These are phyloP conservation scores for Carapus acus DNA, from an alignment of 2,797 vertebrate species.

Conservation along the genomic window DNA sequence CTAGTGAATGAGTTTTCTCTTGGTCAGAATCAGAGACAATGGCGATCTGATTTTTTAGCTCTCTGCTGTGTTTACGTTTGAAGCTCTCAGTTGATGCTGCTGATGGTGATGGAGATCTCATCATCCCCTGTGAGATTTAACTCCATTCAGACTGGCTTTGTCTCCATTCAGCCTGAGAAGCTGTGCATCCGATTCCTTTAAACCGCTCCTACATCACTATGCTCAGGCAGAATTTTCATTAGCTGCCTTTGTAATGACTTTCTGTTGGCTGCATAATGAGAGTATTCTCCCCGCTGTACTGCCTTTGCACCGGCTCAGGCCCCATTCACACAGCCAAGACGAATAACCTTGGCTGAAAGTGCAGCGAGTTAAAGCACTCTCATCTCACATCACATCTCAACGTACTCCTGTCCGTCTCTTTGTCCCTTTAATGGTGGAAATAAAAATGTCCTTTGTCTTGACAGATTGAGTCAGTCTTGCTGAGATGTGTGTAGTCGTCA, in stretches of 20 bases:
- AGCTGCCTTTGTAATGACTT: slow-evolving; percentile 23
- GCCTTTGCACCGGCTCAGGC: slow-evolving; percentile 26
- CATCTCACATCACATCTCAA: slow-evolving; percentile 31
- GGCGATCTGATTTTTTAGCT: neutral
- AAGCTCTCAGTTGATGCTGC: too few species aligned
- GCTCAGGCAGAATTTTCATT: slow-evolving; percentile 31
- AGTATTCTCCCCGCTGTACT: slow-evolving; percentile 7
- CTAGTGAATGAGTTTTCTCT: too few species aligned
- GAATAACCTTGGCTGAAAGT: slow-evolving; percentile 27
- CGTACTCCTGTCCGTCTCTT: slow-evolving; percentile 37
- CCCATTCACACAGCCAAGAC: slow-evolving; percentile 26
- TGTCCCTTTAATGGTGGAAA: slow-evolving; percentile 40
- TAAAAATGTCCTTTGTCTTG: slow-evolving; percentile 26
- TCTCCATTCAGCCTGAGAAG: slow-evolving; percentile 17
- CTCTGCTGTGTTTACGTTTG: neutral
- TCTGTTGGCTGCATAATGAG: slow-evolving; percentile 36
- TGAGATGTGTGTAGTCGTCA: neutral
- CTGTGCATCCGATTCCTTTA: slow-evolving; percentile 9
- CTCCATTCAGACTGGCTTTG: slow-evolving; percentile 18
- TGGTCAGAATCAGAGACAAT: too few species aligned
- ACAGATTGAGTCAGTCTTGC: slow-evolving; percentile 18
- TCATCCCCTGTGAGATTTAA: neutral
- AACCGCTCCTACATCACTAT: slow-evolving; percentile 21
- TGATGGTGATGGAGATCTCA: neutral
- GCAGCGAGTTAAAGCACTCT: slow-evolving; percentile 30